Conservation (phyloP, 2,797 vertebrate genomes). For the Manis crassicaudata region DNA sequence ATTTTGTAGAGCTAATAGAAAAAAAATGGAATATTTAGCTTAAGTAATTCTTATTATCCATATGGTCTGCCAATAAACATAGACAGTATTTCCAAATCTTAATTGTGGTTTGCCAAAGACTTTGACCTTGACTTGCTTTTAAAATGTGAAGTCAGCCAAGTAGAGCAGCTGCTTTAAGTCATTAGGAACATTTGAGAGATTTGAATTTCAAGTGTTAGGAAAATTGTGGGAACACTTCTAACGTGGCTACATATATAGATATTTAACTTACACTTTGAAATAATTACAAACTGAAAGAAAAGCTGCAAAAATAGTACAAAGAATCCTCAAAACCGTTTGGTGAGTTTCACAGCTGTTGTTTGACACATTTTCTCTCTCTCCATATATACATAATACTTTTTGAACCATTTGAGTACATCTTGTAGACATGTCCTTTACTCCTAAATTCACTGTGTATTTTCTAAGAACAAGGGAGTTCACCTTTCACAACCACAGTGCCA, state of each 20-base stretch:
- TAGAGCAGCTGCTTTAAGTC: not conserved
- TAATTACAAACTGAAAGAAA: not conserved
- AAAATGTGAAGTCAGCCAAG: constrained; percentile 48
- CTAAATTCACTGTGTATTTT: constrained; percentile 27
- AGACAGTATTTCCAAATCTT: constrained; percentile 27
- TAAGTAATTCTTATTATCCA: not conserved
- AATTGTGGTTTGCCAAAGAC: constrained; percentile 29
- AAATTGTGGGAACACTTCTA: not conserved
- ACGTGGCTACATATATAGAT: not conserved
- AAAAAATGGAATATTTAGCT: not conserved
- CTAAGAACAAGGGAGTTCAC: not conserved
- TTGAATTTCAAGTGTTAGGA: constrained; percentile 13
- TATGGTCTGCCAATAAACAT: not conserved
- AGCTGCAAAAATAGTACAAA: not conserved
- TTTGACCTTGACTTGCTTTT: constrained; percentile 65
- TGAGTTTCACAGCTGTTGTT: not conserved
- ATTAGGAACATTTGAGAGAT: constrained; percentile 9
- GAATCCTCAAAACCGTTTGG: not conserved
- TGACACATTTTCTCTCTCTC: not conserved
- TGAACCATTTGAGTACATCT: not conserved
- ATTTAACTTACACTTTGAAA: constrained; percentile 30
- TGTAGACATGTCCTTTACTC: not conserved
- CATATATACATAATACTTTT: not conserved
- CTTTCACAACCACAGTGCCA: not conserved
- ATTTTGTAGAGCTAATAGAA: not conserved